These are phyloP conservation scores for Hyposmocoma kahamanoa DNA, from an alignment of 1,140 invertebrate species.

Conservation along the genomic window DNA sequence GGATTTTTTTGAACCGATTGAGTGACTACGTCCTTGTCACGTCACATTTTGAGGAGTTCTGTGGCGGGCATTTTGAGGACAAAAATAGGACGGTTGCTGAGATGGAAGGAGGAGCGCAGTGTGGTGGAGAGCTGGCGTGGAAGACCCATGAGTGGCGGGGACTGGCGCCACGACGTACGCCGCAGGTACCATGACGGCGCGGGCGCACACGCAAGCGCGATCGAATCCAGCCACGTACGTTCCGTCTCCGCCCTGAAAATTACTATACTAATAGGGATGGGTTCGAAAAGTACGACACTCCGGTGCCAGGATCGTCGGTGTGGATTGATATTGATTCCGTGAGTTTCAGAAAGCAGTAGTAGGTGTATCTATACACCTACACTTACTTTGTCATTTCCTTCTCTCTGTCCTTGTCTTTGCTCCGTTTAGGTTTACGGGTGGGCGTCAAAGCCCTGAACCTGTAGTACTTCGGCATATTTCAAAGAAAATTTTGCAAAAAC, in stretches of 20 bases:
- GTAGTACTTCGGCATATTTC: slow-evolving; percentile 61
- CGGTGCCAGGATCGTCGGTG: neutral
- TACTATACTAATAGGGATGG: neutral
- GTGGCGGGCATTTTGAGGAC: slow-evolving; percentile 36
- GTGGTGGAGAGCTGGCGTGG: slow-evolving; percentile 31
- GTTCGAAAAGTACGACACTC: neutral
- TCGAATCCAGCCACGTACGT: slow-evolving; percentile 28
- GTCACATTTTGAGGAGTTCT: too few relatives aligned
- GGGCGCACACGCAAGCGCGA: slow-evolving; percentile 29
- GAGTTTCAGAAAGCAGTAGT: neutral
- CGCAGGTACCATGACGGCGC: slow-evolving; percentile 44
- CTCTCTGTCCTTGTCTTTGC: slow-evolving; percentile 39
- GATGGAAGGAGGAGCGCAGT: slow-evolving; percentile 37
- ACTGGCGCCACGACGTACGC: slow-evolving; percentile 40
- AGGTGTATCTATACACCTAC: neutral
- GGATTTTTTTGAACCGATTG: too few relatives aligned
- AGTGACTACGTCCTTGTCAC: too few relatives aligned
- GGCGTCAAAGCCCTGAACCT: slow-evolving; percentile 52
- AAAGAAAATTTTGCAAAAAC: slow-evolving; percentile 48
- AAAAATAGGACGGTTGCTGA: slow-evolving; percentile 38
- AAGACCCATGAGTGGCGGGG: slow-evolving; percentile 33
- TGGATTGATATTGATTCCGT: neutral
- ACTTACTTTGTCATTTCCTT: slow-evolving; percentile 35
- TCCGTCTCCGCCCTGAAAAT: slow-evolving; percentile 24
- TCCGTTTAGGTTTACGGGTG: slow-evolving; percentile 39